Evolutionary conservation across 2,888 invertebrate genomes (phyloP), one percentile per base, ranked within the genome.

Genomic region (Orchesella flavescens): DNA sequence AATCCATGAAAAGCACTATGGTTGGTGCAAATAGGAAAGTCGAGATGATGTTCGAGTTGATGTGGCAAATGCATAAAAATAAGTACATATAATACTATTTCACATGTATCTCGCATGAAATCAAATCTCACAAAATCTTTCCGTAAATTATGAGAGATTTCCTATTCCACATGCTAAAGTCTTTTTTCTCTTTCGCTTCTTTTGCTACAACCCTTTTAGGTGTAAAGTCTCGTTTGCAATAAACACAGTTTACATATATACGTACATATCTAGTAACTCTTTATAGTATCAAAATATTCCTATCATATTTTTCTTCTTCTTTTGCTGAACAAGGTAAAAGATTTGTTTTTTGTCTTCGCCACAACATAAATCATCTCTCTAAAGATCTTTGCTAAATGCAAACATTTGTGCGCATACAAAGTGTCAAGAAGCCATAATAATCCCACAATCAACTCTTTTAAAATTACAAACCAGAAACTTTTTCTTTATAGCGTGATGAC

Each of bases 81-180:
- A 44, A 44, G 9, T 44, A 44, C 44, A 44, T 44, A 49, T 49
- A n/a, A 15, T 7, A 15, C 12, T 49, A 49, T 44, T 44, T 12
- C 44, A 44, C 12, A 12, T 49, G 49, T n/a, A n/a, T 49, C 49
- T 49, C n/a, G 15, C 34, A 34, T 49, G 43, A 44, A 17, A 66
- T 44, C 43, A 44, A 66, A 66, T 44, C 66, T 66, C 66, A 43
- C 66, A 43, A 66, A 66, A 66, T 43, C 66, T n/a, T 17, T 43
- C 43, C 19, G 46, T 44, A 66, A 66, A 66, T 66, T 66, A 66
- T 66, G 44, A 44, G 66, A 21, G 61, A 24, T 21, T 61, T 49
- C 12, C 61, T 61, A 21, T 61, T 24, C 24, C 61, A 17, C 57
- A 61, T 61, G 23, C 2, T 61, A 49, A 49, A n/a, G 49, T 49